Evolutionary conservation across 2,113 vertebrate genomes (phyloP).

Genomic region (Hydropotes inermis): DNA sequence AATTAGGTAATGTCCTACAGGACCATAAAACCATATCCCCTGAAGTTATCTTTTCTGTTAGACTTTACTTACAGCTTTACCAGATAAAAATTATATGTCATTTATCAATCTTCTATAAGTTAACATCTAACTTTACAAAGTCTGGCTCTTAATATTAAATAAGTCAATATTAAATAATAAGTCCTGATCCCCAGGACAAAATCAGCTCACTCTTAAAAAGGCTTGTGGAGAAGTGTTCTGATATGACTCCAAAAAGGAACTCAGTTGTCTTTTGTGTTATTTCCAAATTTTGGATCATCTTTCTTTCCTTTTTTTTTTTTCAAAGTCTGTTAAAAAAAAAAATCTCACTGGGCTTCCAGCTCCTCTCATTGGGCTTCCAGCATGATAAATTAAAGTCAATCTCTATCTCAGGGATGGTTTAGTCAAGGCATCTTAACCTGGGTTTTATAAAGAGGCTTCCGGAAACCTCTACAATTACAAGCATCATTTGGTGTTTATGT

Average conservation of each 20-base stretch:
- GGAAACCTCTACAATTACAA: not conserved
- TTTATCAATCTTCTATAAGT: not conserved
- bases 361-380: not conserved
- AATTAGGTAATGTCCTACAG: not conserved
- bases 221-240: not conserved
- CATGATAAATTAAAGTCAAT: not conserved
- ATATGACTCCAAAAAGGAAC: not conserved
- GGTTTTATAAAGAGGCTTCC: not conserved
- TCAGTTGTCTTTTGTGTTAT: not conserved
- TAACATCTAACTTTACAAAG: not conserved
- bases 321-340: not conserved
- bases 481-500: not conserved
- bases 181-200: not conserved
- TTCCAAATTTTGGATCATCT: not conserved
- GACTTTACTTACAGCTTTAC: not conserved
- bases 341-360: not conserved
- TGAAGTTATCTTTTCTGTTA: not conserved
- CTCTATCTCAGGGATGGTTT: not conserved
- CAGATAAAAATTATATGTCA: not conserved
- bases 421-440: not conserved
- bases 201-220: not conserved
- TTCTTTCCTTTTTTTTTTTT: not conserved
- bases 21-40: not conserved
- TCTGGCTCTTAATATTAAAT: not conserved
- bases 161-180: not conserved